Conservation (phyloP, 2,888 invertebrate species). For the Mythimna pallens region DNA sequence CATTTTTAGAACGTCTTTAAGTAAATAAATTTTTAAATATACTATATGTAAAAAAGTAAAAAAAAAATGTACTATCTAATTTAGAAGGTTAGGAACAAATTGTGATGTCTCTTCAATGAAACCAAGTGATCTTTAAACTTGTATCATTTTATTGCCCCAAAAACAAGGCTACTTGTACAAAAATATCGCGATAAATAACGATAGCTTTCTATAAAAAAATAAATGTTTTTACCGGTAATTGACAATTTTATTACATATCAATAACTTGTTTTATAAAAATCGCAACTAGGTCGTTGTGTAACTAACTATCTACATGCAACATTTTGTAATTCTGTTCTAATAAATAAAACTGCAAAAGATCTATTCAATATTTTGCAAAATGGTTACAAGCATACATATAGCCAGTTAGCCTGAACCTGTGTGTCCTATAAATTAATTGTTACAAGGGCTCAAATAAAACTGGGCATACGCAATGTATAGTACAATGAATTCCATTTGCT, state of each 20-base stretch:
- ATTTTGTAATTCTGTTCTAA: slow-evolving; percentile 74
- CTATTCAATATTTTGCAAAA: slow-evolving; percentile 80
- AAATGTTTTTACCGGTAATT: slow-evolving; percentile 63
- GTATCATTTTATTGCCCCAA: slow-evolving; percentile 24
- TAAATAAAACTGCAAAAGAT: slow-evolving; percentile 65
- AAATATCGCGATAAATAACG: slow-evolving; percentile 46
- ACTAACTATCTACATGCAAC: slow-evolving; percentile 61
- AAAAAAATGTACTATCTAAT: background rate
- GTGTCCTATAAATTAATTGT: slow-evolving; percentile 52
- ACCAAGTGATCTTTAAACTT: slow-evolving; percentile 32
- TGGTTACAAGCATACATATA: slow-evolving; percentile 50
- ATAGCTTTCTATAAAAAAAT: slow-evolving; percentile 58
- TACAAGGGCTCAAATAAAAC: slow-evolving; percentile 67
- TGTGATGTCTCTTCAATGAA: slow-evolving; percentile 23
- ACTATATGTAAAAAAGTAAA: too few species aligned
- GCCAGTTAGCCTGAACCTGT: slow-evolving; percentile 55
- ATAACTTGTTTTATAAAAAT: slow-evolving; percentile 66
- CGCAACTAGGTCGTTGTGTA: slow-evolving; percentile 67
- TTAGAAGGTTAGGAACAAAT: slow-evolving; percentile 6
- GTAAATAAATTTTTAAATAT: too few species aligned
- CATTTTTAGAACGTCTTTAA: too few species aligned
- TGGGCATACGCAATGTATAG: slow-evolving; percentile 78
- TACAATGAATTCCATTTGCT: slow-evolving; percentile 86
- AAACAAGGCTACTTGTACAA: slow-evolving; percentile 46
- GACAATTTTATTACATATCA: slow-evolving; percentile 65